These are phyloP conservation scores for Characodon lateralis DNA, from an alignment of 2,797 vertebrate species.

Conservation along the genomic window DNA sequence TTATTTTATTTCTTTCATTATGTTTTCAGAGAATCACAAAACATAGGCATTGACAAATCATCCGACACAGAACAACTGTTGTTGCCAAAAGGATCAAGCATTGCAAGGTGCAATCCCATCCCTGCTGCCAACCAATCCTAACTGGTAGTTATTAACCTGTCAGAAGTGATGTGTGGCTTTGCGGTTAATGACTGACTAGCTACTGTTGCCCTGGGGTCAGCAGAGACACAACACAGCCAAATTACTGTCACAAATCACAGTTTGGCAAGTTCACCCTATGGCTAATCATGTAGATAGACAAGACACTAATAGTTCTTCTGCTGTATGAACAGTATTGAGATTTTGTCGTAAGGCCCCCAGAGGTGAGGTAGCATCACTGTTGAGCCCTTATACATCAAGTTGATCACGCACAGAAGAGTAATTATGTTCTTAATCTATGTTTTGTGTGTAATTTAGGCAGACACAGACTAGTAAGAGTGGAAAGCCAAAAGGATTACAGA, in stretches of 20 bases:
- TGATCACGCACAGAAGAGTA: conserved; percentile 70
- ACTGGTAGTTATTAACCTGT: conserved; percentile 76
- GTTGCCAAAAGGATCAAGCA: conserved; percentile 21
- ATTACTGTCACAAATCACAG: conserved; percentile 71
- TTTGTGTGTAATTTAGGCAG: conserved; percentile 58
- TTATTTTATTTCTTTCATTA: neutral
- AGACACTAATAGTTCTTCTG: conserved; percentile 57
- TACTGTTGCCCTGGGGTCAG: conserved; percentile 63
- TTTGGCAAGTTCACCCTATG: conserved; percentile 54
- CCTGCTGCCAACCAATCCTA: conserved; percentile 62
- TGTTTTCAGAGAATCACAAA: conserved; percentile 15
- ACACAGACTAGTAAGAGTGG: conserved; percentile 22
- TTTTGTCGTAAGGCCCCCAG: conserved; percentile 58
- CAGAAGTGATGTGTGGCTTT: conserved; percentile 52
- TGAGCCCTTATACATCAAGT: conserved; percentile 64
- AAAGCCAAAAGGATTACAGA: conserved; percentile 16
- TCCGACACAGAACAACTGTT: conserved; percentile 30
- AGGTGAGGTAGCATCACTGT: conserved; percentile 53
- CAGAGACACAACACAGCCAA: conserved; percentile 61
- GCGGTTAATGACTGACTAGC: conserved; percentile 72
- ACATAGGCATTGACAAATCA: conserved; percentile 33
- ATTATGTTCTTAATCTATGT: conserved; percentile 65
- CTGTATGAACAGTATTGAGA: conserved; percentile 55
- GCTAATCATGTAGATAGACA: conserved; percentile 69
- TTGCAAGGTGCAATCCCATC: conserved; percentile 9